phyloP scores from a whole-genome alignment of 1,140 invertebrate genomes.

The Drosophila orosa region DNA sequence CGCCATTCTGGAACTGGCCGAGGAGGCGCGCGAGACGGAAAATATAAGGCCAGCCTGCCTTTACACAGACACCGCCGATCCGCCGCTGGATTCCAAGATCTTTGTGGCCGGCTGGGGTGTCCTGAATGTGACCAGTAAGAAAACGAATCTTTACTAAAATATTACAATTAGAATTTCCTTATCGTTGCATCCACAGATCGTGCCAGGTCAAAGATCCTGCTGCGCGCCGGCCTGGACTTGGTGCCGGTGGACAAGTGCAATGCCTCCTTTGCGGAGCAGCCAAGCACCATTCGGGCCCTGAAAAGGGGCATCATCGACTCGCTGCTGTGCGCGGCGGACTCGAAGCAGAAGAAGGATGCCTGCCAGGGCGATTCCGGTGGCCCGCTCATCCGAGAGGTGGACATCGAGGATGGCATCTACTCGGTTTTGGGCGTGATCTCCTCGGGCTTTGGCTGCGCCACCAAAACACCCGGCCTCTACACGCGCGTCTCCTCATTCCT shows the following conservation, averaged over 20 bases:
- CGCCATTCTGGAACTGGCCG: constrained; percentile 65
- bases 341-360: constrained; percentile 58
- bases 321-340: constrained; percentile 87
- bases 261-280: constrained; percentile 17
- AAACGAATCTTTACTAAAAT: not conserved
- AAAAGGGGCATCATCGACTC: constrained; percentile 49
- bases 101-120: constrained; percentile 75
- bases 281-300: constrained; percentile 22
- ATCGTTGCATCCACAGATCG: constrained; percentile 28
- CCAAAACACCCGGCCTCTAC: constrained; percentile 34
- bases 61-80: constrained; percentile 45
- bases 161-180: too few relatives aligned
- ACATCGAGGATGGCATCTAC: constrained; percentile 22
- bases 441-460: constrained; percentile 36
- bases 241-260: constrained; percentile 60
- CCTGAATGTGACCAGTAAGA: constrained; percentile 63
- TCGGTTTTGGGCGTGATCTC: constrained; percentile 28
- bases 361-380: constrained; percentile 45
- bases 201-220: constrained; percentile 53
- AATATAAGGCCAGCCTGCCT: constrained; percentile 64
- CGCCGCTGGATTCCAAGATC: constrained; percentile 31
- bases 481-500: constrained; percentile 32
- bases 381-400: constrained; percentile 28
- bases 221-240: constrained; percentile 62
- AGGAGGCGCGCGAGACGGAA: constrained; percentile 24